Evolutionary conservation across 2,888 invertebrate species (phyloP).

Genomic region (Stenurella melanura): DNA sequence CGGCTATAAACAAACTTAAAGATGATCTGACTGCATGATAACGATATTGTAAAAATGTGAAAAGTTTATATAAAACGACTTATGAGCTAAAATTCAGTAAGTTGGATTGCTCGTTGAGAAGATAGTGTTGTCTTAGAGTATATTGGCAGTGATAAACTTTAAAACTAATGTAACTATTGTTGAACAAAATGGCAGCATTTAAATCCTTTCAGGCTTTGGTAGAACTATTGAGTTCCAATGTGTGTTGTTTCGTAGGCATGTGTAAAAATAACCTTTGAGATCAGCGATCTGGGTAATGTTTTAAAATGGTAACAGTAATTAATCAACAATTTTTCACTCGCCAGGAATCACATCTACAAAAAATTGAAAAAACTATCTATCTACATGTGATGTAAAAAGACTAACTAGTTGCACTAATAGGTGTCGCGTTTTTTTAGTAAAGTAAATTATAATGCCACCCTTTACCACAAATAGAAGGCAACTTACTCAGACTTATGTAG

Average conservation of each 20-base stretch:
- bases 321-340: constrained; percentile 22
- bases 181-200: neutral
- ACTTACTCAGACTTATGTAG: constrained; percentile 75
- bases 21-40: too few species aligned
- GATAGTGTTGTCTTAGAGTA: neutral
- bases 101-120: neutral
- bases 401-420: constrained; percentile 33
- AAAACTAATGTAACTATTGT: constrained; percentile 3
- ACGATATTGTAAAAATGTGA: too few species aligned
- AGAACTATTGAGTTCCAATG: neutral
- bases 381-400: constrained; percentile 40
- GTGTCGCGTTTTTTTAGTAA: constrained; percentile 25
- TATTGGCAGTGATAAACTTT: constrained; percentile 18
- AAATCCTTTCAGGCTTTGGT: constrained; percentile 13
- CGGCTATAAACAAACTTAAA: too few species aligned
- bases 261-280: constrained; percentile 33
- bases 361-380: constrained; percentile 27
- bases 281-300: constrained; percentile 22
- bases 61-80: too few species aligned
- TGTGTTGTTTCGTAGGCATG: neutral
- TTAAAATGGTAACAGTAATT: constrained; percentile 33
- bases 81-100: neutral
- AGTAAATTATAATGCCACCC: constrained; percentile 46
- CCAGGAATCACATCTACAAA: neutral
- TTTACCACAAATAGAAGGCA: constrained; percentile 69